A percentile compares a stretch with the other conserved stretches of the same genome.
Conservation (phyloP, 2,113 vertebrate genomes). For the Condylura cristata region DNA sequence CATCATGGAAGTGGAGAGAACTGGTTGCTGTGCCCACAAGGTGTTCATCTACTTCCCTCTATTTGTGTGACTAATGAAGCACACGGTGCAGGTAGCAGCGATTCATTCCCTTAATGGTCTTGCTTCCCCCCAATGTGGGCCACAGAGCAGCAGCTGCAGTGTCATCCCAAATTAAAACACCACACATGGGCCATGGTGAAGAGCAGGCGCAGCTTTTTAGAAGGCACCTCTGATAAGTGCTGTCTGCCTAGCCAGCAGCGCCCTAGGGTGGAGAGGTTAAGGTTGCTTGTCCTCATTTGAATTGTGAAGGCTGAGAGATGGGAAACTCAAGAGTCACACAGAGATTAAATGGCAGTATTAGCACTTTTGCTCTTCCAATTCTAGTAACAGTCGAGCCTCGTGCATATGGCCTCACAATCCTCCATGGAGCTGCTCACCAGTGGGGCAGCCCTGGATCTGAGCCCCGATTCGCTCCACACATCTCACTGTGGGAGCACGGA, state of each 20-base stretch:
- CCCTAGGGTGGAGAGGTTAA: background rate
- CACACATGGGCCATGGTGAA: background rate
- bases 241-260: background rate
- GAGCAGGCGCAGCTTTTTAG: too few relatives aligned
- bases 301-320: background rate
- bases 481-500: background rate
- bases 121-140: background rate
- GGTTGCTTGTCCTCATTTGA: background rate
- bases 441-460: background rate
- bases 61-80: background rate
- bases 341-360: background rate
- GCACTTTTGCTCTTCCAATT: background rate
- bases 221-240: too few relatives aligned
- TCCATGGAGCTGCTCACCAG: background rate
- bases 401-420: background rate
- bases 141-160: background rate
- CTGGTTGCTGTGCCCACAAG: background rate
- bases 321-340: background rate
- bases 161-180: background rate
- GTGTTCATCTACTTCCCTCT: background rate
- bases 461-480: background rate
- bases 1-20: background rate
- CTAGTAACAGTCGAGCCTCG: background rate
- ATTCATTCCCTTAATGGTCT: background rate
- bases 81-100: background rate